A percentile compares a stretch with the other conserved stretches of the same genome.
Conservation (phyloP, 2,888 invertebrate species). For the Athripsodes cinereus region DNA sequence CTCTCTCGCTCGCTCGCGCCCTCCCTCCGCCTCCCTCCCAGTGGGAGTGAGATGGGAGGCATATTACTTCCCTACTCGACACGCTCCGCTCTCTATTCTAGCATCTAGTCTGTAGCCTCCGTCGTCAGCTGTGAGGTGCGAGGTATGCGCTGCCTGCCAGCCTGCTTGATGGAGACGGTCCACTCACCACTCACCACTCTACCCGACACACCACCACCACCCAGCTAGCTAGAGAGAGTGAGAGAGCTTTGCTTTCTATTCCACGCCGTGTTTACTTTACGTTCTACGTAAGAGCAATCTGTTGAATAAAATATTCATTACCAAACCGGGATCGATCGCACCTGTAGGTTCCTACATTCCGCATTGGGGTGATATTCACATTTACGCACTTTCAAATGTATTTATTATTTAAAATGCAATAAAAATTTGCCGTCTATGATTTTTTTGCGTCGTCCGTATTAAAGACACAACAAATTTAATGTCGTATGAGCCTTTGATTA, state of each 20-base stretch:
- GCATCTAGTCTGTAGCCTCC: background rate
- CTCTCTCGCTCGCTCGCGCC: slow-evolving; percentile 26
- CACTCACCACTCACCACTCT: background rate
- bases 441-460: too few relatives aligned
- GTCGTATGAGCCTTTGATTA: too few relatives aligned
- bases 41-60: slow-evolving; percentile 28
- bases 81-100: slow-evolving; percentile 7
- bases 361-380: background rate
- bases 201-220: background rate
- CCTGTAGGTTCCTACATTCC: background rate
- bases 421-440: too few relatives aligned
- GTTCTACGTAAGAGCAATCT: background rate
- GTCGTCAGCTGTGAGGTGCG: background rate
- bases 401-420: too few relatives aligned
- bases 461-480: too few relatives aligned
- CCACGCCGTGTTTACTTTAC: background rate
- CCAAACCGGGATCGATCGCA: background rate
- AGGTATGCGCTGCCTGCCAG: slow-evolving; percentile 3
- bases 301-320: background rate
- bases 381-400: too few relatives aligned
- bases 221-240: background rate
- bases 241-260: slow-evolving; percentile 1
- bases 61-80: slow-evolving; percentile 1
- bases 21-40: slow-evolving; percentile 21
- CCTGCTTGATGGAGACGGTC: background rate